These are phyloP conservation scores for Sinopyrophorus schimmeli DNA, from an alignment of 2,888 invertebrate species.

Conservation along the genomic window DNA sequence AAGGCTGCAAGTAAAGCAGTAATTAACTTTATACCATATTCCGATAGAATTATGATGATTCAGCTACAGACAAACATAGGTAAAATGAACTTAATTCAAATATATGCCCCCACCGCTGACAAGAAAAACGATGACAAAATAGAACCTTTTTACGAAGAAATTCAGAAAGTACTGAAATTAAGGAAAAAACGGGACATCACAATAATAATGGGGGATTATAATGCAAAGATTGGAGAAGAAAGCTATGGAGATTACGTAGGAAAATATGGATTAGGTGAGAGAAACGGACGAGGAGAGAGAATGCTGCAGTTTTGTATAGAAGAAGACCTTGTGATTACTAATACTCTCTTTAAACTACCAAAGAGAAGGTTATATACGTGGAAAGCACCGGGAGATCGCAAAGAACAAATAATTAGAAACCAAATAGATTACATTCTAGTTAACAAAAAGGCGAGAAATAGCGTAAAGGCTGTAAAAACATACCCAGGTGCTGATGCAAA, in stretches of 20 bases:
- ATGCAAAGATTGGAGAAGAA: slow-evolving; percentile 24
- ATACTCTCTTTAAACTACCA: slow-evolving; percentile 1
- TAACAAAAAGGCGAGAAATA: slow-evolving; percentile 20
- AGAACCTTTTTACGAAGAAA: background rate
- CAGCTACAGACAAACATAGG: background rate
- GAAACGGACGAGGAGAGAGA: slow-evolving; percentile 1
- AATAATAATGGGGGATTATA: slow-evolving; percentile 31
- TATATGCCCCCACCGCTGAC: slow-evolving; percentile 2
- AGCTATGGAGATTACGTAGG: background rate
- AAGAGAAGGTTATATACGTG: background rate
- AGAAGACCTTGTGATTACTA: background rate
- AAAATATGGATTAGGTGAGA: background rate
- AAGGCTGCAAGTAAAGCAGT: background rate
- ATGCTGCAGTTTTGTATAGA: background rate
- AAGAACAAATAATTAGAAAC: slow-evolving; percentile 8
- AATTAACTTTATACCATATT: slow-evolving; percentile 1
- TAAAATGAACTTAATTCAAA: slow-evolving; percentile 2
- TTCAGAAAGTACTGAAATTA: slow-evolving; percentile 1
- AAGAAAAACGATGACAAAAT: background rate
- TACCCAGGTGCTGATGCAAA: slow-evolving; percentile 25
- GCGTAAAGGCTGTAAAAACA: slow-evolving; percentile 12
- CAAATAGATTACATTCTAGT: slow-evolving; percentile 29
- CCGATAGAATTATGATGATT: slow-evolving; percentile 4
- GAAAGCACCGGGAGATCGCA: background rate
- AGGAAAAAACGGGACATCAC: slow-evolving; percentile 3